Evolutionary conservation across 1,140 invertebrate species (phyloP).

Genomic region (Cydia fagiglandana): DNA sequence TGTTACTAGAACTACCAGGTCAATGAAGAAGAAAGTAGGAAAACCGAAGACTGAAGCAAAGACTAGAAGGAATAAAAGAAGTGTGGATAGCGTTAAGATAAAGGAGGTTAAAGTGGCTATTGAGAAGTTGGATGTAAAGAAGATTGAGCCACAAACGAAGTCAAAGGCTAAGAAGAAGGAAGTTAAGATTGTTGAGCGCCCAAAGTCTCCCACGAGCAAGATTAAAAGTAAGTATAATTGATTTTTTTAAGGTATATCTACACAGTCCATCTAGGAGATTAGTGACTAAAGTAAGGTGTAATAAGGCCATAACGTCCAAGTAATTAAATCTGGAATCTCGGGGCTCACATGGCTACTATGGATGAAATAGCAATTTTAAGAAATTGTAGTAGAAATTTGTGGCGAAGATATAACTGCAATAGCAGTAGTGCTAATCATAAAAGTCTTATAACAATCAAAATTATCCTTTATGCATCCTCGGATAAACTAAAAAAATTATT

Average conservation of each 20-base stretch:
- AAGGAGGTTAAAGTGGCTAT: conserved; percentile 21
- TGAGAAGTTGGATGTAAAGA: conserved; percentile 18
- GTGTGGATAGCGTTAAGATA: conserved; percentile 31
- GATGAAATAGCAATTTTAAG: too few species aligned
- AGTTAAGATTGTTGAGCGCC: neutral
- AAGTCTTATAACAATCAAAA: too few species aligned
- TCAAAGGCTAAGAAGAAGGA: conserved; percentile 1
- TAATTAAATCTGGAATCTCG: too few species aligned
- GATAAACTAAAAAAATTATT: too few species aligned
- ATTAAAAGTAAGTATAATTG: conserved; percentile 4
- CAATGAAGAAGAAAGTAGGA: conserved; percentile 47
- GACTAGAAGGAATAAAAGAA: conserved; percentile 36
- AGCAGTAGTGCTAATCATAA: too few species aligned
- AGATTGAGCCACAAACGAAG: conserved; percentile 20
- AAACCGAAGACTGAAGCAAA: conserved; percentile 25
- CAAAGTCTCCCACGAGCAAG: conserved; percentile 13
- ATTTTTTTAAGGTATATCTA: neutral
- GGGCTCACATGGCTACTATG: neutral
- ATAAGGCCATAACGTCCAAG: too few species aligned
- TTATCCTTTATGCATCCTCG: too few species aligned
- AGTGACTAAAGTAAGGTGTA: too few species aligned
- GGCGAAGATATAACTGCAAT: too few species aligned
- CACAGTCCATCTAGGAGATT: too few species aligned
- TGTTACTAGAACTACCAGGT: conserved; percentile 56
- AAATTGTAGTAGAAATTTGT: too few species aligned